These are phyloP conservation scores for Borostomias antarcticus DNA, from an alignment of 2,797 vertebrate species.

Conservation along the genomic window DNA sequence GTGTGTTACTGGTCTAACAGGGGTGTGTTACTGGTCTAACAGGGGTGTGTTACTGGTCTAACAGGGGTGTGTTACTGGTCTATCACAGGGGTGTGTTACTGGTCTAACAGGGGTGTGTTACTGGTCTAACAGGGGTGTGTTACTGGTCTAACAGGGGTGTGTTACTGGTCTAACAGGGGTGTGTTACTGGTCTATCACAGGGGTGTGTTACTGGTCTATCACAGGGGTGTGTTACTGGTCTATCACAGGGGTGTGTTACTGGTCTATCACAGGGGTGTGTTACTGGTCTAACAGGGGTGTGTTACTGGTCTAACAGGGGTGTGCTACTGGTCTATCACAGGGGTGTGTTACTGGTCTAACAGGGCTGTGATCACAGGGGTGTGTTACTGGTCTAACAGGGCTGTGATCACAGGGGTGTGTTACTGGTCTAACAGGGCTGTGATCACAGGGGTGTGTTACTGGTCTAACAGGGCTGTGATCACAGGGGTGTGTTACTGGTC, in stretches of 20 bases:
- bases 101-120: constrained; percentile 16
- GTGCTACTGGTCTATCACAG: constrained; percentile 15
- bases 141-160: constrained; percentile 13
- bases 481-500: constrained; percentile 17
- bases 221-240: constrained; percentile 15
- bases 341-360: constrained; percentile 18
- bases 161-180: constrained; percentile 17
- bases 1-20: constrained; percentile 17
- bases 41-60: constrained; percentile 17
- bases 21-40: constrained; percentile 17
- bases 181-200: constrained; percentile 16
- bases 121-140: constrained; percentile 16
- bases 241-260: constrained; percentile 16
- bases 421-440: constrained; percentile 15
- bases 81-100: constrained; percentile 16
- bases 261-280: constrained; percentile 16
- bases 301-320: constrained; percentile 17
- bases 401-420: no score
- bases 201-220: constrained; percentile 18
- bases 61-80: constrained; percentile 15
- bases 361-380: no score
- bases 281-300: constrained; percentile 13
- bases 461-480: constrained; percentile 14
- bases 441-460: no score
- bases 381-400: constrained; percentile 16